phyloP scores from a whole-genome alignment of 2,113 vertebrate species.

The Ariopsis seemanni region DNA sequence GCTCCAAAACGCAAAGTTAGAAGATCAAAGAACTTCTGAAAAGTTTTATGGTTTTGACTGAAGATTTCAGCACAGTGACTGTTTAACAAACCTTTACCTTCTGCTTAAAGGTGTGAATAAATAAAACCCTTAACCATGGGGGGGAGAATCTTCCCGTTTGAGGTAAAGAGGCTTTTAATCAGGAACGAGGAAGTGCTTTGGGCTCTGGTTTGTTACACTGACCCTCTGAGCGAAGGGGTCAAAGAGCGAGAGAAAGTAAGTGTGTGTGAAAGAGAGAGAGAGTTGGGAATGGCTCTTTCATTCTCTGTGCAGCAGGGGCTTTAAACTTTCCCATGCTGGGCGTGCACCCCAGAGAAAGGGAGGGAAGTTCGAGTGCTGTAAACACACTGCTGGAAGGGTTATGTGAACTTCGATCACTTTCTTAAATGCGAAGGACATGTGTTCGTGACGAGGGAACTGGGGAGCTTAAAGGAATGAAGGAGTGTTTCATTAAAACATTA shows the following conservation, averaged over 20 bases:
- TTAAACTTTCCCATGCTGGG: conserved; percentile 63
- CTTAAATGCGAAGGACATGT: not conserved
- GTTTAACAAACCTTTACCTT: not conserved
- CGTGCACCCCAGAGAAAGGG: conserved; percentile 54
- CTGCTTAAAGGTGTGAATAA: not conserved
- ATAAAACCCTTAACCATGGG: not conserved
- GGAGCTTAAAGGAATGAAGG: not conserved
- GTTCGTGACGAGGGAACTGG: not conserved
- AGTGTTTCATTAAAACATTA: not conserved
- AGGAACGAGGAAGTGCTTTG: conserved; percentile 52
- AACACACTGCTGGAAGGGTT: conserved; percentile 44
- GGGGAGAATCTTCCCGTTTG: not conserved
- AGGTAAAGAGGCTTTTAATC: conserved; percentile 27
- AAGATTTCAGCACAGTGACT: not conserved
- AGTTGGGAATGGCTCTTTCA: not conserved
- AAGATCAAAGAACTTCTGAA: not conserved
- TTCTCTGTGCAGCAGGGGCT: conserved; percentile 45
- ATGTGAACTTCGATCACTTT: not conserved
- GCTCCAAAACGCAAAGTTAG: too few species aligned
- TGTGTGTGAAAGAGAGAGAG: not conserved
- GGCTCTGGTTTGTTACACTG: conserved; percentile 50
- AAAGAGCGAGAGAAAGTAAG: conserved; percentile 27
- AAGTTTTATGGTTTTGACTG: not conserved
- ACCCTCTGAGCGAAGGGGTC: conserved; percentile 35
- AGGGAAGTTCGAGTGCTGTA: conserved; percentile 52